Conservation (phyloP, 2,113 vertebrate species). For the Pyxicephalus adspersus region DNA sequence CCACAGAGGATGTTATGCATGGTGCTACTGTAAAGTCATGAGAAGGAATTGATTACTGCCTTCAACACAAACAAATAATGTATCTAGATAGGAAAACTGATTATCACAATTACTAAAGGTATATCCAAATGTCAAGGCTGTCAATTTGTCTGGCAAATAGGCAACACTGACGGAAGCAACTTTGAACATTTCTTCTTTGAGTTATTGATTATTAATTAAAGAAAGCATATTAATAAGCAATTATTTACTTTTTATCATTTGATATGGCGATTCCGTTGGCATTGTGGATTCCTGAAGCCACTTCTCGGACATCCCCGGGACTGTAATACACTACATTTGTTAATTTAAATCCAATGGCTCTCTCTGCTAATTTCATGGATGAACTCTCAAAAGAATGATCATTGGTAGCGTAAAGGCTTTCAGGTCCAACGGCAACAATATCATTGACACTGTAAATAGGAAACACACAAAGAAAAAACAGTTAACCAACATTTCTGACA, state of each 20-base stretch:
- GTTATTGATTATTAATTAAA: too few species aligned
- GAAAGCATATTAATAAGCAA: background rate
- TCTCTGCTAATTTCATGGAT: constrained; percentile 68
- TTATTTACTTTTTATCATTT: constrained; percentile 78
- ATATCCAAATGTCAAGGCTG: too few species aligned
- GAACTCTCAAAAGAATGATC: constrained; percentile 79
- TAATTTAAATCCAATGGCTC: constrained; percentile 74
- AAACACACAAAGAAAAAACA: background rate
- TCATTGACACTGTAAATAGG: constrained; percentile 86
- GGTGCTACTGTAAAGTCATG: too few species aligned
- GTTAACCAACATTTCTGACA: background rate
- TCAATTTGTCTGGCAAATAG: too few species aligned
- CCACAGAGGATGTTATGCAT: too few species aligned
- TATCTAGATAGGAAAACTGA: too few species aligned
- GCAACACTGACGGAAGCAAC: too few species aligned
- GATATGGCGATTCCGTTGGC: constrained; percentile 91
- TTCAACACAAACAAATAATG: too few species aligned
- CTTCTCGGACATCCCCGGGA: constrained; percentile 82
- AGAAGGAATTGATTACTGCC: too few species aligned
- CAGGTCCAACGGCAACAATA: constrained; percentile 82
- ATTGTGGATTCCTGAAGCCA: constrained; percentile 77
- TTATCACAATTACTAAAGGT: too few species aligned
- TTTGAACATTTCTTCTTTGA: too few species aligned
- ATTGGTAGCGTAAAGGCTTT: constrained; percentile 92
- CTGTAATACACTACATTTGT: constrained; percentile 86